Percentiles rank a stretch among this genome's conserved stretches.
phyloP scores from a whole-genome alignment of 2,113 vertebrate species.

The Hippocampus abdominalis region DNA sequence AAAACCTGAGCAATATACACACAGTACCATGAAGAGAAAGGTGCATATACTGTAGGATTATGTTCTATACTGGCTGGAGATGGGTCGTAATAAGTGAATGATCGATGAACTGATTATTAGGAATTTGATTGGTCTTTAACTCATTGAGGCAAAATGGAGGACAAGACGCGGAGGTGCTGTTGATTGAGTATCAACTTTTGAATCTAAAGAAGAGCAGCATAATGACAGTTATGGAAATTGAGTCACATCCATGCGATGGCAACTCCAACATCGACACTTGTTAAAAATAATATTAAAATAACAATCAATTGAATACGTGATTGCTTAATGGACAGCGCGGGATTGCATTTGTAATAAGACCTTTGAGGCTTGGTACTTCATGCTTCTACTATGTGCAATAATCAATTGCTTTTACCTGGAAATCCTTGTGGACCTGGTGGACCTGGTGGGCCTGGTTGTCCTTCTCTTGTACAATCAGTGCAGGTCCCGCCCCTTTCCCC shows the following conservation, averaged over 20 bases:
- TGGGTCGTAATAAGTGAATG: neutral
- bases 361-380: neutral
- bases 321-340: neutral
- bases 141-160: neutral
- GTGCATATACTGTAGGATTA: neutral
- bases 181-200: neutral
- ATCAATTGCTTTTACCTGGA: slow-evolving; percentile 44
- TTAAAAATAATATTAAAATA: neutral
- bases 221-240: neutral
- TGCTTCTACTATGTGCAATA: neutral
- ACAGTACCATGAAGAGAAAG: neutral
- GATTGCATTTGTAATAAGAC: neutral
- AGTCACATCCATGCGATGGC: neutral
- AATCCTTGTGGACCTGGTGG: slow-evolving; percentile 44
- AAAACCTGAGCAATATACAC: slow-evolving; percentile 34
- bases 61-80: neutral
- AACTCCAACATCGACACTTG: neutral
- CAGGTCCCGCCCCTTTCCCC: slow-evolving; percentile 57
- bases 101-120: neutral
- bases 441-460: slow-evolving; percentile 46
- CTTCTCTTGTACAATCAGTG: slow-evolving; percentile 25
- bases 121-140: neutral
- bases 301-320: neutral
- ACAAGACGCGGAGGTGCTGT: no score
- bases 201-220: neutral